Evolutionary conservation across 2,888 invertebrate genomes (phyloP).

Genomic region (Eupithecia subumbrata): DNA sequence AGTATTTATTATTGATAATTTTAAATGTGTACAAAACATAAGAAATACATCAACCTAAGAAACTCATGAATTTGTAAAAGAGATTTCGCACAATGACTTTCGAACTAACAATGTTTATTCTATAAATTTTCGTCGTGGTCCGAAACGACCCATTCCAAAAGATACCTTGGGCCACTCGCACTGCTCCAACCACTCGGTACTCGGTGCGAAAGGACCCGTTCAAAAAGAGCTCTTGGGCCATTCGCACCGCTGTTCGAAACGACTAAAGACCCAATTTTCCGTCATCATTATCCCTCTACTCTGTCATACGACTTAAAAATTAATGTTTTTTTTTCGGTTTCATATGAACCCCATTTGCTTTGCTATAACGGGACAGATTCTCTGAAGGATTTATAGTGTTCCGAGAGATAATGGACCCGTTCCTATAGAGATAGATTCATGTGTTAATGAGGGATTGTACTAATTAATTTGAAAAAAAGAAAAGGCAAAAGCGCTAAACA

Average conservation of each 20-base stretch:
- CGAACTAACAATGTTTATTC: background rate
- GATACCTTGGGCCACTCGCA: too few relatives aligned
- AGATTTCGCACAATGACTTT: background rate
- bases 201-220: too few relatives aligned
- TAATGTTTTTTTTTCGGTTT: constrained; percentile 7
- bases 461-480: background rate
- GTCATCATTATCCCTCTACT: background rate
- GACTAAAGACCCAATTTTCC: too few relatives aligned
- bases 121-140: too few relatives aligned
- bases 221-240: too few relatives aligned
- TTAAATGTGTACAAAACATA: too few relatives aligned
- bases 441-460: background rate
- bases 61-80: too few relatives aligned
- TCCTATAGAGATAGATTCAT: background rate
- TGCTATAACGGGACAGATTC: constrained; percentile 30
- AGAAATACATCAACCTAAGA: too few relatives aligned
- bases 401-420: constrained; percentile 6
- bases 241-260: too few relatives aligned
- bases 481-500: background rate
- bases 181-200: too few relatives aligned
- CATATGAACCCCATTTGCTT: constrained; percentile 16
- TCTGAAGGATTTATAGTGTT: constrained; percentile 50
- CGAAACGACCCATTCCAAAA: too few relatives aligned
- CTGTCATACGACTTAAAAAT: background rate
- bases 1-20: too few relatives aligned